phyloP scores from a whole-genome alignment of 1,140 invertebrate species.

The Lepeophtheirus salmonis region DNA sequence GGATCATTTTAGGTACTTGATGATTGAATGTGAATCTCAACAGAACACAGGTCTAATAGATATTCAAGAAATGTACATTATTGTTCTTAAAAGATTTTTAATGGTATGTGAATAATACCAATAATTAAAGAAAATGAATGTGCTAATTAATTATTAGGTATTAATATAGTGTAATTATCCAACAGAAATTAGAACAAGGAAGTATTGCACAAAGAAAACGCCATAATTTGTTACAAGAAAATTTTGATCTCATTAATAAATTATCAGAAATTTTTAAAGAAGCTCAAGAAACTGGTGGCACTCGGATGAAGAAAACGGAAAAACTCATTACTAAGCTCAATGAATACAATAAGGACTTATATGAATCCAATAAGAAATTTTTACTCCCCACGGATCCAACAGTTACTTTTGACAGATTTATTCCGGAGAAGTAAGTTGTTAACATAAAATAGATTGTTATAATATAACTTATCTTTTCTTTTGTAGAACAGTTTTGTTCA shows the following conservation, averaged over 20 bases:
- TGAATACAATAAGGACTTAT: neutral
- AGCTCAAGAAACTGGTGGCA: neutral
- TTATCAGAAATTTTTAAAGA: neutral
- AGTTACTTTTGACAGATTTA: neutral
- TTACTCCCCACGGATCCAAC: neutral
- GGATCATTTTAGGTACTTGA: slow-evolving; percentile 5
- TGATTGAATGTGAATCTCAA: slow-evolving; percentile 7
- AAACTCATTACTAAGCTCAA: neutral
- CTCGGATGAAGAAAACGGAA: neutral
- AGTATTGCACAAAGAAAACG: neutral
- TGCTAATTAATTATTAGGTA: neutral
- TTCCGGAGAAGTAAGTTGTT: neutral
- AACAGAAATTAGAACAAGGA: neutral
- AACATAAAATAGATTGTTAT: neutral
- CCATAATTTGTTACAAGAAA: neutral
- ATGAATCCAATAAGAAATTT: neutral
- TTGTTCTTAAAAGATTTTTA: slow-evolving; percentile 6
- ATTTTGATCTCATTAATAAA: neutral
- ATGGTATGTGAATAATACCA: slow-evolving; percentile 3
- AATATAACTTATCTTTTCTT: neutral
- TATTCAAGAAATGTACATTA: slow-evolving; percentile 5
- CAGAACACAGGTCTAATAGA: neutral
- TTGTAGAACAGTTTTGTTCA: slow-evolving; percentile 1
- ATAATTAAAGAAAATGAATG: neutral
- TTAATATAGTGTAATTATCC: neutral